Evolutionary conservation across 2,888 invertebrate species (phyloP).

Genomic region (Sesia apiformis): DNA sequence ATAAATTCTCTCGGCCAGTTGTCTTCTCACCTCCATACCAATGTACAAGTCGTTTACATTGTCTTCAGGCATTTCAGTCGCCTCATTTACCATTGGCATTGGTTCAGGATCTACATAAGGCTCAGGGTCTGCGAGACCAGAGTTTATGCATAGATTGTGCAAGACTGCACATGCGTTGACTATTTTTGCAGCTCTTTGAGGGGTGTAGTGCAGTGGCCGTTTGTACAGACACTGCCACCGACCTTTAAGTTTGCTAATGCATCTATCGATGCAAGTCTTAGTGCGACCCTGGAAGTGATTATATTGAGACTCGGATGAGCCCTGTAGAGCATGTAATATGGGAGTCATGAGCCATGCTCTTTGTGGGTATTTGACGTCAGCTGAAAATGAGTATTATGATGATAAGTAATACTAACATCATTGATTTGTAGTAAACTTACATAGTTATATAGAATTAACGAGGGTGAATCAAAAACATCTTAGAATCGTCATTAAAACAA

Average conservation of each 20-base stretch:
- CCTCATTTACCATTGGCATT: conserved; percentile 26
- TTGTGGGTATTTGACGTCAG: conserved; percentile 39
- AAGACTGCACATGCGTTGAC: conserved; percentile 46
- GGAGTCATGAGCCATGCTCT: conserved; percentile 47
- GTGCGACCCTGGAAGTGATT: conserved; percentile 41
- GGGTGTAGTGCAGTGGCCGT: conserved; percentile 40
- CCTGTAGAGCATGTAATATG: conserved; percentile 33
- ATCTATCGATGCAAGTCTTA: conserved; percentile 34
- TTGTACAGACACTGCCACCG: conserved; percentile 39
- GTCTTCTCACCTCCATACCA: conserved; percentile 39
- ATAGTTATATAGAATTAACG: too few relatives aligned
- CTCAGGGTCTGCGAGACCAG: conserved; percentile 29
- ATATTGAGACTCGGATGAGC: conserved; percentile 41
- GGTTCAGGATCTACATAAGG: conserved; percentile 26
- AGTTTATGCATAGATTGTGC: conserved; percentile 36
- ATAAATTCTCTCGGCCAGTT: conserved; percentile 40
- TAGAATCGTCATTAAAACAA: too few relatives aligned
- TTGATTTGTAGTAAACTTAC: too few relatives aligned
- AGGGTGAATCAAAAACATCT: too few relatives aligned
- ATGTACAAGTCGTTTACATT: conserved; percentile 42
- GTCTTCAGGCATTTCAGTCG: conserved; percentile 37
- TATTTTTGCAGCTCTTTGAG: conserved; percentile 41
- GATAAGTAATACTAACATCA: not conserved
- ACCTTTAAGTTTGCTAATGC: conserved; percentile 37
- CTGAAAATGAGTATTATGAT: conserved; percentile 17